phyloP scores from a whole-genome alignment of 2,888 invertebrate species.

The Charanyca ferruginea region DNA sequence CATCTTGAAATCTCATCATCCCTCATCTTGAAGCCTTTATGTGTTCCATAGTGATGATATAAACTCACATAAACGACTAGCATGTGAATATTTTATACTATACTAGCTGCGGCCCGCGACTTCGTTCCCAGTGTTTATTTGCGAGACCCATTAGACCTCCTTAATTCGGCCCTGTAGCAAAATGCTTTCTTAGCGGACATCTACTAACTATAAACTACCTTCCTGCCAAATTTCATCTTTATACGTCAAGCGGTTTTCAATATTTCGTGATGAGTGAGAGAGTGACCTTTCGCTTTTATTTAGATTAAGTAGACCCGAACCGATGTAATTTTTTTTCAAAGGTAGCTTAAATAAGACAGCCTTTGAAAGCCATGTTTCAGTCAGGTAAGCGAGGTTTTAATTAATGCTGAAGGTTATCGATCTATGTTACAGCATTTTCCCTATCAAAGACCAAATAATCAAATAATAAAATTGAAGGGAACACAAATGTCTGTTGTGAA shows the following conservation, averaged over 20 bases:
- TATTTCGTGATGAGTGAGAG: too few species aligned
- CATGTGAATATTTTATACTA: not conserved
- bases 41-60: not conserved
- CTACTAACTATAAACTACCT: too few species aligned
- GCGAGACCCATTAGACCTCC: too few species aligned
- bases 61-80: not conserved
- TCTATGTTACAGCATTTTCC: not conserved
- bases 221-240: too few species aligned
- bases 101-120: too few species aligned
- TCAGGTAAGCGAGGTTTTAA: not conserved
- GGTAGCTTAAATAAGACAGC: too few species aligned
- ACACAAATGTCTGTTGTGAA: not conserved
- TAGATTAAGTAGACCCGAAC: not conserved
- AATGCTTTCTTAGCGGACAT: too few species aligned
- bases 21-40: not conserved
- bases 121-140: too few species aligned
- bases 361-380: not conserved
- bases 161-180: too few species aligned
- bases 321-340: not conserved
- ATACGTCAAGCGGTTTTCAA: too few species aligned
- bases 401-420: not conserved
- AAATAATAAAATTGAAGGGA: not conserved
- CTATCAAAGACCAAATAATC: not conserved
- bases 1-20: not conserved
- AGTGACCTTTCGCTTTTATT: too few species aligned